A percentile compares a stretch with the other conserved stretches of the same genome.
Evolutionary conservation across 2,113 vertebrate species (phyloP).

Genomic region (Eupsittula cactorum): DNA sequence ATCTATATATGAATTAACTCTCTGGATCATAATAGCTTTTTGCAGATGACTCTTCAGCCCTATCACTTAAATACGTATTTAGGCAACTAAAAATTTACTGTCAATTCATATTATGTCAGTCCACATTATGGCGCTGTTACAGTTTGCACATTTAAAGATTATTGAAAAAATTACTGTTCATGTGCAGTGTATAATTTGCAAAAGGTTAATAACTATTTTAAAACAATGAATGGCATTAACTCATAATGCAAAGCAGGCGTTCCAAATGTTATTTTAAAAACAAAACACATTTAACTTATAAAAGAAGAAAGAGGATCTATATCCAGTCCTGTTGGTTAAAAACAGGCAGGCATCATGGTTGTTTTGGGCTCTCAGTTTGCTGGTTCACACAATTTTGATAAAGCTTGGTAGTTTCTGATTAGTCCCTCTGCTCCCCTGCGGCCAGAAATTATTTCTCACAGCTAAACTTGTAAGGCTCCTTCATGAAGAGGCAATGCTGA

Average conservation of each 20-base stretch:
- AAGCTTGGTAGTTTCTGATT: constrained; percentile 30
- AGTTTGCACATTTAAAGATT: constrained; percentile 57
- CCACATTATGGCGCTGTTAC: constrained; percentile 57
- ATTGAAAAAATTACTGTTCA: constrained; percentile 57
- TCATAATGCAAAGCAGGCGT: constrained; percentile 59
- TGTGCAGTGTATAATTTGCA: constrained; percentile 52
- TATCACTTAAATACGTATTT: constrained; percentile 38
- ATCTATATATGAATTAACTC: constrained; percentile 40
- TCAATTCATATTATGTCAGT: constrained; percentile 66
- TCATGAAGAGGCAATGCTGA: neutral
- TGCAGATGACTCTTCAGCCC: constrained; percentile 52
- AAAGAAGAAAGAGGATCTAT: constrained; percentile 41
- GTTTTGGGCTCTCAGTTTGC: neutral
- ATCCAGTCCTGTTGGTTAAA: constrained; percentile 20
- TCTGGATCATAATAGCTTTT: constrained; percentile 48
- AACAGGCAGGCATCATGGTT: neutral
- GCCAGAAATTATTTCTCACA: constrained; percentile 23
- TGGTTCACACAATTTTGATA: neutral
- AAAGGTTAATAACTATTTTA: constrained; percentile 63
- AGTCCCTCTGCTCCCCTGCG: neutral
- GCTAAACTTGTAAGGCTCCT: neutral
- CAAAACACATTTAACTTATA: constrained; percentile 51
- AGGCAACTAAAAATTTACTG: constrained; percentile 61
- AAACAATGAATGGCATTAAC: constrained; percentile 62
- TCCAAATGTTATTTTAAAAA: constrained; percentile 46